Percentiles rank a stretch among this genome's conserved stretches.
These are phyloP conservation scores for Sinopyrophorus schimmeli DNA, from an alignment of 2,888 invertebrate species.

Conservation along the genomic window DNA sequence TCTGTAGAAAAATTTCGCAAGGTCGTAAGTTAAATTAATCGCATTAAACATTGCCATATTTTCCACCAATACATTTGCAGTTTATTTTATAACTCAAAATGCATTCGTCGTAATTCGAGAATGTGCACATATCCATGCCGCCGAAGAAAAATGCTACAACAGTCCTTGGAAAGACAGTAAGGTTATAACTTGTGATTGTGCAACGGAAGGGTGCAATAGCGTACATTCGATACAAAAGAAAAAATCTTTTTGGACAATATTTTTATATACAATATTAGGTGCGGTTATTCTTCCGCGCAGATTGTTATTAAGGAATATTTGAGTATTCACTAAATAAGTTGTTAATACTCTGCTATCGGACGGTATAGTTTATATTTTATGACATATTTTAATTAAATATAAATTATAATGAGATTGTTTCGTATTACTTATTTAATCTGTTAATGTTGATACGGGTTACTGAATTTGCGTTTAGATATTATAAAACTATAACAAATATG, in stretches of 20 bases:
- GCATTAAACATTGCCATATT: neutral
- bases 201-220: conserved; percentile 29
- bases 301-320: conserved; percentile 4
- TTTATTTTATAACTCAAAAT: conserved; percentile 7
- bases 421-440: too few relatives aligned
- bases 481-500: too few relatives aligned
- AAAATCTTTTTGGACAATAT: conserved; percentile 9
- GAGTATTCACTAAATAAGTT: too few relatives aligned
- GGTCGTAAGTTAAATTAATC: conserved; percentile 14
- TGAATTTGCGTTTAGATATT: too few relatives aligned
- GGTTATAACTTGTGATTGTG: conserved; percentile 28
- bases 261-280: conserved; percentile 21
- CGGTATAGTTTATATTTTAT: too few relatives aligned
- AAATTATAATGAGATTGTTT: too few relatives aligned
- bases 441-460: too few relatives aligned
- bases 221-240: conserved; percentile 11
- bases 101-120: conserved; percentile 11
- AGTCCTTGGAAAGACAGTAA: conserved; percentile 17
- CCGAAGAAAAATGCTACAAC: conserved; percentile 3
- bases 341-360: too few relatives aligned
- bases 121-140: conserved; percentile 15
- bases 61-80: conserved; percentile 12
- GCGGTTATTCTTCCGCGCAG: conserved; percentile 20
- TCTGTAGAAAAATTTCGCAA: conserved; percentile 20
- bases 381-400: too few relatives aligned